A percentile compares a stretch with the other conserved stretches of the same genome.
These are phyloP conservation scores for Eubasilissa regina DNA, from an alignment of 1,140 invertebrate species.

Conservation along the genomic window DNA sequence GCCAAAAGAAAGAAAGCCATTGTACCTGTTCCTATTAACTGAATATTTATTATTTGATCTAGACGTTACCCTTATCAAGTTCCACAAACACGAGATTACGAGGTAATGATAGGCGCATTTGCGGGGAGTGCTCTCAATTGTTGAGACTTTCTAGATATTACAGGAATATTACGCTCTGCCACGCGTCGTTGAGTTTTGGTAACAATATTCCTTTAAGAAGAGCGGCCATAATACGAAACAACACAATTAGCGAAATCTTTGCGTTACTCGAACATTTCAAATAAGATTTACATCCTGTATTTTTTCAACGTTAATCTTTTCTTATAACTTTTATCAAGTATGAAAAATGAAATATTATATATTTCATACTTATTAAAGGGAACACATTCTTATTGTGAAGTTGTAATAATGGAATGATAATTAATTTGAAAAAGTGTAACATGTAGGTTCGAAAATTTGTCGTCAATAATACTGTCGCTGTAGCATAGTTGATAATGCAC, in stretches of 20 bases:
- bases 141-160: background rate
- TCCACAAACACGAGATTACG: constrained; percentile 3
- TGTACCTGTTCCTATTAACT: background rate
- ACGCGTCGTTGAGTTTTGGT: background rate
- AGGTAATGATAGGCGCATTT: constrained; percentile 1
- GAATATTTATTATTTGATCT: constrained; percentile 3
- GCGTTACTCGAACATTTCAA: background rate
- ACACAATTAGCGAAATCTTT: constrained; percentile 7
- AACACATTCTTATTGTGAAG: too few relatives aligned
- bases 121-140: background rate
- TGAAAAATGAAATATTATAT: too few relatives aligned
- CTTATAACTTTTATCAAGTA: too few relatives aligned
- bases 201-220: background rate
- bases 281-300: background rate
- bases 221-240: background rate
- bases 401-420: too few relatives aligned
- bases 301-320: too few relatives aligned
- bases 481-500: too few relatives aligned
- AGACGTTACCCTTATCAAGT: background rate
- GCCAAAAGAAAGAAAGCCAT: too few relatives aligned
- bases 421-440: too few relatives aligned
- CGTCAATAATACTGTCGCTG: too few relatives aligned
- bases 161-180: constrained; percentile 3
- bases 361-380: too few relatives aligned
- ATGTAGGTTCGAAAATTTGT: too few relatives aligned